Percentiles rank a stretch among this genome's conserved stretches.
Evolutionary conservation across 2,113 vertebrate genomes (phyloP).

Genomic region (Onychostoma macrolepis): DNA sequence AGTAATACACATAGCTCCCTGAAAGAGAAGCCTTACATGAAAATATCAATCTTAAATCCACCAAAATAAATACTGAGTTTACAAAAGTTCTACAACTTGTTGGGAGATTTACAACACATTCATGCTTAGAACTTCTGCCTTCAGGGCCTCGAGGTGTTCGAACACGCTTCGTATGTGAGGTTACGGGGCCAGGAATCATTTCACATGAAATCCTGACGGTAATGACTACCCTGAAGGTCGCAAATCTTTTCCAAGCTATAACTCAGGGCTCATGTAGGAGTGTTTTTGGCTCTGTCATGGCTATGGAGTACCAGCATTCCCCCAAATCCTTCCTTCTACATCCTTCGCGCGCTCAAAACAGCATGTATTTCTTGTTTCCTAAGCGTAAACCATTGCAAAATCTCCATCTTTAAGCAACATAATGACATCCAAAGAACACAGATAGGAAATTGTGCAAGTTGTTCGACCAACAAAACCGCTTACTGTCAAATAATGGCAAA

Average conservation of each 20-base stretch:
- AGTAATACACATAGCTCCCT: slow-evolving; percentile 69
- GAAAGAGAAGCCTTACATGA: slow-evolving; percentile 75
- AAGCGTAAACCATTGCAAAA: slow-evolving; percentile 20
- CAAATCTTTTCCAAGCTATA: slow-evolving; percentile 11
- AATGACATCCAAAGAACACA: slow-evolving; percentile 7
- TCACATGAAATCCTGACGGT: not conserved
- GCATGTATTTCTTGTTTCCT: not conserved
- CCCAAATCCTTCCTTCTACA: not conserved
- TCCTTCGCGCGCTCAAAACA: not conserved
- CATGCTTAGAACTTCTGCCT: slow-evolving; percentile 62
- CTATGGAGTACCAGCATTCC: not conserved
- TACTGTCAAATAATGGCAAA: slow-evolving; percentile 33
- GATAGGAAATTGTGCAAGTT: slow-evolving; percentile 38
- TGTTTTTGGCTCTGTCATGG: slow-evolving; percentile 4
- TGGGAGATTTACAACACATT: slow-evolving; percentile 69
- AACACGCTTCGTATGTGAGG: slow-evolving; percentile 25
- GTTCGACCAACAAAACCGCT: slow-evolving; percentile 38
- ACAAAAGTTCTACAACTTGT: slow-evolving; percentile 68
- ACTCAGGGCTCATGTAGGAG: not conserved
- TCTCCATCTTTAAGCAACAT: slow-evolving; percentile 17
- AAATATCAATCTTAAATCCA: slow-evolving; percentile 72
- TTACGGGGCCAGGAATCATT: not conserved
- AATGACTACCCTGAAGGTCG: not conserved
- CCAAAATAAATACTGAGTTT: slow-evolving; percentile 77
- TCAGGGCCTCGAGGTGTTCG: slow-evolving; percentile 27